Conservation (phyloP, 2,113 vertebrate genomes). For the cat (Felis catus) region DNA sequence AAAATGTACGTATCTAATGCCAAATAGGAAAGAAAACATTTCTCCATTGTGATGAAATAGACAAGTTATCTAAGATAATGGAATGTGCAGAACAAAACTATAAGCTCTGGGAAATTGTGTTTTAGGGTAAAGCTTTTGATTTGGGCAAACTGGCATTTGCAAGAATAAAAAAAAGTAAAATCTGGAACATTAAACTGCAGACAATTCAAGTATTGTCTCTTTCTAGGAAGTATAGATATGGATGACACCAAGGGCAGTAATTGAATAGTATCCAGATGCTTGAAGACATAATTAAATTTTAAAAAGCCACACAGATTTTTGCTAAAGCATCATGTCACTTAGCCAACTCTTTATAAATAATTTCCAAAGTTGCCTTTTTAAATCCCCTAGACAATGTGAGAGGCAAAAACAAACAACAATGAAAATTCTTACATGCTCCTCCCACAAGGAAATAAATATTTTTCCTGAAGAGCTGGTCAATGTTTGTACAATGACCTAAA, state of each 20-base stretch:
- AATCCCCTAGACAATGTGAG: background rate
- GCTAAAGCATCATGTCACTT: background rate
- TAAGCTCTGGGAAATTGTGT: background rate
- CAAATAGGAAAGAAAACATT: conserved; percentile 48
- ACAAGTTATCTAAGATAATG: conserved; percentile 47
- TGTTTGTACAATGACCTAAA: background rate
- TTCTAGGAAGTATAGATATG: background rate
- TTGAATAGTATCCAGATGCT: conserved; percentile 16
- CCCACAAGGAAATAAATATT: background rate
- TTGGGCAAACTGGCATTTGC: background rate
- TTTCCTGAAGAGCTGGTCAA: background rate
- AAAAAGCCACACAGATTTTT: conserved; percentile 39
- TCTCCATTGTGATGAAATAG: conserved; percentile 35
- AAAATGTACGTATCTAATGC: conserved; percentile 50
- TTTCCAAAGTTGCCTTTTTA: background rate
- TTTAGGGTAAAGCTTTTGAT: conserved; percentile 8
- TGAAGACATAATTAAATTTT: conserved; percentile 45
- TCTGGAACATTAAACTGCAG: background rate
- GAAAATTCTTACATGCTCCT: background rate
- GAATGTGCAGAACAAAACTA: background rate
- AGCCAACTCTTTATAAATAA: conserved; percentile 29
- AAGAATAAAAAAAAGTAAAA: background rate
- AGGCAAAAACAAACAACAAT: background rate
- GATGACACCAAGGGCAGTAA: background rate
- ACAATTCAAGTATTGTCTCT: background rate